Conservation (phyloP, 2,888 invertebrate genomes). For the Pseudococcus jackbeardsleyi region DNA sequence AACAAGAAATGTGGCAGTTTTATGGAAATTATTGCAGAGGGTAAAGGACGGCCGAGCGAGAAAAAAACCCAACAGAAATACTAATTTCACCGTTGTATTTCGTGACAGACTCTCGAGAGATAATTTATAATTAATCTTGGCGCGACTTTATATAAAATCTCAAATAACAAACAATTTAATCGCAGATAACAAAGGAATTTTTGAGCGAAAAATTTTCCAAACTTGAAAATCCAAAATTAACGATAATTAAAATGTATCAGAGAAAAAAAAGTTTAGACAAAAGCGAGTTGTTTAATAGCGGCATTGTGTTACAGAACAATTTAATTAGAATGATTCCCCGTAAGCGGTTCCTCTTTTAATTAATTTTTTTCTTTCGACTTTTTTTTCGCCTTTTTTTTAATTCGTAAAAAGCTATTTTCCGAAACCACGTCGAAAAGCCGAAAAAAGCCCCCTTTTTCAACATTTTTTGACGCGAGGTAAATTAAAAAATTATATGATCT, state of each 20-base stretch:
- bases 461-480: constrained; percentile 27
- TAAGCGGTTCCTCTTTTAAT: constrained; percentile 57
- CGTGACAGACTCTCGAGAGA: not conserved
- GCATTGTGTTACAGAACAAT: constrained; percentile 38
- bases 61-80: constrained; percentile 8
- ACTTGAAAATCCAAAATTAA: constrained; percentile 34
- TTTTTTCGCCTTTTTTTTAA: constrained; percentile 31
- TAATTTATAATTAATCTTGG: constrained; percentile 37
- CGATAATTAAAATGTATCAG: constrained; percentile 51
- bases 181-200: constrained; percentile 37
- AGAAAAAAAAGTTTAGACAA: constrained; percentile 49
- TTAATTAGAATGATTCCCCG: constrained; percentile 60
- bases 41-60: not conserved
- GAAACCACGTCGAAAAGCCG: constrained; percentile 19
- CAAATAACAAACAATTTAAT: constrained; percentile 50
- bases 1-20: not conserved
- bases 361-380: constrained; percentile 58
- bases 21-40: constrained; percentile 3
- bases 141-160: constrained; percentile 44
- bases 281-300: constrained; percentile 51
- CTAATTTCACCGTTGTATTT: not conserved
- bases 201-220: constrained; percentile 30
- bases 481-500: constrained; percentile 39
- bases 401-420: constrained; percentile 32
- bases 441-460: not conserved